These are phyloP conservation scores for Pseudomugil tenellus DNA, from an alignment of 2,797 vertebrate species.

Conservation along the genomic window DNA sequence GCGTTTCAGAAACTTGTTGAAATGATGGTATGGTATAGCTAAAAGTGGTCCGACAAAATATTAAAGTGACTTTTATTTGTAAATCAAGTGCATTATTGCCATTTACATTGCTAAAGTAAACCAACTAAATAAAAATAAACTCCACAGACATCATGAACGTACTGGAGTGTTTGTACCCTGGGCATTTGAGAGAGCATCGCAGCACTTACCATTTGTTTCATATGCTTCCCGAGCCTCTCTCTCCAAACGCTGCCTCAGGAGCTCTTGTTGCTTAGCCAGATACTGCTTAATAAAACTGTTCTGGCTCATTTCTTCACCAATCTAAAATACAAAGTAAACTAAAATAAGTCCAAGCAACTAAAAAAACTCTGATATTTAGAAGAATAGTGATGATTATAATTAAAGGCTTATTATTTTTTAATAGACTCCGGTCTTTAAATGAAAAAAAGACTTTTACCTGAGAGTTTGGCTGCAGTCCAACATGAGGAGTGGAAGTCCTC, in stretches of 20 bases:
- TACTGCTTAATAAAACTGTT: slow-evolving; percentile 97
- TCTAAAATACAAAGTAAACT: slow-evolving; percentile 75
- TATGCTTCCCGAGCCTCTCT: slow-evolving; percentile 90
- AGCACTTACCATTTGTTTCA: slow-evolving; percentile 86
- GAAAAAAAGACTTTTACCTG: slow-evolving; percentile 79
- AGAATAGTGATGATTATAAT: neutral
- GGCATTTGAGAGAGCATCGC: neutral
- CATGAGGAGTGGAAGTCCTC: slow-evolving; percentile 89
- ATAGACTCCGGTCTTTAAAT: slow-evolving; percentile 2
- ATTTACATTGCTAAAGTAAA: neutral
- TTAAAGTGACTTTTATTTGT: neutral
- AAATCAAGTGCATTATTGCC: neutral
- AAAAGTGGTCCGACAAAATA: neutral
- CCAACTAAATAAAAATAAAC: neutral
- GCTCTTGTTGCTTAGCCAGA: slow-evolving; percentile 93
- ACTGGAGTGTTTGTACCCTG: neutral
- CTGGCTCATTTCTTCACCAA: slow-evolving; percentile 95
- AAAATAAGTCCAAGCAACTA: slow-evolving; percentile 4
- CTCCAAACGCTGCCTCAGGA: slow-evolving; percentile 89
- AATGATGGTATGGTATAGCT: no score
- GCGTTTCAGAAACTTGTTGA: no score
- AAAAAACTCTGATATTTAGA: neutral
- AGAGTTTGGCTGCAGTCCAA: slow-evolving; percentile 93
- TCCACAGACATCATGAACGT: neutral
- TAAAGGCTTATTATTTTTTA: neutral